Conservation (phyloP, 2,797 vertebrate species). For the Sardinella longiceps region DNA sequence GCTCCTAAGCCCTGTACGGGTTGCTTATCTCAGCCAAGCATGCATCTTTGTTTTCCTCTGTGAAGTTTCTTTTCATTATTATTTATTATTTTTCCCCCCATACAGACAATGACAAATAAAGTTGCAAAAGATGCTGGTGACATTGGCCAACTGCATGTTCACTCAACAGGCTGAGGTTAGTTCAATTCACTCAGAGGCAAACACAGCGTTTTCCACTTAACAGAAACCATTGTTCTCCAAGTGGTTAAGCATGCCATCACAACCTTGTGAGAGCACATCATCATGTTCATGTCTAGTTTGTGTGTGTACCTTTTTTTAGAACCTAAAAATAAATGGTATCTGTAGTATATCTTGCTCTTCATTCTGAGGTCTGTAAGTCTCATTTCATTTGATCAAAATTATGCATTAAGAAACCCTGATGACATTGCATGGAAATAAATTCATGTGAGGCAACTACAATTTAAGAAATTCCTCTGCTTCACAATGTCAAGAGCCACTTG, state of each 20-base stretch:
- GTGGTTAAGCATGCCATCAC: not conserved
- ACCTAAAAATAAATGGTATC: too few relatives aligned
- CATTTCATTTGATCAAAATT: too few relatives aligned
- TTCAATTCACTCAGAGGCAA: not conserved
- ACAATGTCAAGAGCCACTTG: too few relatives aligned
- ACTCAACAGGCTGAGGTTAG: not conserved
- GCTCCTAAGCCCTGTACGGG: conserved; percentile 81
- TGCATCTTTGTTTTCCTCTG: conserved; percentile 82
- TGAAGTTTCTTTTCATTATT: conserved; percentile 58
- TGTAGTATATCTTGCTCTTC: too few relatives aligned
- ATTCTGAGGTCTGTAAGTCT: too few relatives aligned
- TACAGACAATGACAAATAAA: conserved; percentile 78
- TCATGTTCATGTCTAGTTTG: not conserved
- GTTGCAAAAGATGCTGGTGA: conserved; percentile 77
- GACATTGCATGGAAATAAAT: too few relatives aligned
- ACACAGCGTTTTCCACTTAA: not conserved
- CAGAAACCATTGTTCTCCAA: not conserved
- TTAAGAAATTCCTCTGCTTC: too few relatives aligned
- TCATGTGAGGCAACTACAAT: too few relatives aligned
- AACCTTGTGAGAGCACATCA: not conserved
- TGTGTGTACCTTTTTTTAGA: too few relatives aligned
- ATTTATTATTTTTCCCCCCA: conserved; percentile 64
- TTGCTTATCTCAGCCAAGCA: conserved; percentile 78
- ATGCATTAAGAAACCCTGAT: too few relatives aligned
- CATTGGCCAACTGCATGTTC: conserved; percentile 34